These are phyloP conservation scores for Sesamia nonagrioides DNA, from an alignment of 1,140 invertebrate species.

Conservation along the genomic window DNA sequence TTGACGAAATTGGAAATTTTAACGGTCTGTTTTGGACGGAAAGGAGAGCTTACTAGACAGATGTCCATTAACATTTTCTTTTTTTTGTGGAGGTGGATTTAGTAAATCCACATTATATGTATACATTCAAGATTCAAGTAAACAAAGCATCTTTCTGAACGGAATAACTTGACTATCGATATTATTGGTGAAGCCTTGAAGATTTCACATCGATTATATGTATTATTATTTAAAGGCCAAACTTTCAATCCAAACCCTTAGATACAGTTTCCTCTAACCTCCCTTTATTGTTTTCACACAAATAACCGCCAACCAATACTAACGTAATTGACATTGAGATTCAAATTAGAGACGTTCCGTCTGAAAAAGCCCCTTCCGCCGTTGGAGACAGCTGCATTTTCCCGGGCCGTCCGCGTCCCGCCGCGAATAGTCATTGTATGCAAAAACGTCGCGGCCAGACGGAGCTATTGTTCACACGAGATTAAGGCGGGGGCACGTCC, in stretches of 20 bases:
- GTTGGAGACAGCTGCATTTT: slow-evolving; percentile 59
- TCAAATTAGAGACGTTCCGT: slow-evolving; percentile 41
- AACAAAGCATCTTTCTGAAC: too few relatives aligned
- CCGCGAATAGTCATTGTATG: slow-evolving; percentile 77
- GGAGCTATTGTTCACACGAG: slow-evolving; percentile 78
- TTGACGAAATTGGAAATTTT: slow-evolving; percentile 46
- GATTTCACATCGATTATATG: too few relatives aligned
- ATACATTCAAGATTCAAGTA: too few relatives aligned
- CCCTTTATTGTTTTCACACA: slow-evolving; percentile 8
- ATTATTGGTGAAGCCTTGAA: neutral
- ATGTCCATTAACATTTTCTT: slow-evolving; percentile 18
- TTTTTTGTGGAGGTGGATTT: too few relatives aligned
- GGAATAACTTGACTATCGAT: neutral
- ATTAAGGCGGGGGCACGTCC: slow-evolving; percentile 71
- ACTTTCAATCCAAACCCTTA: neutral
- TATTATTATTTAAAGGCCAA: too few relatives aligned
- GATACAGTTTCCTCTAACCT: neutral
- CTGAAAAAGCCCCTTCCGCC: slow-evolving; percentile 43
- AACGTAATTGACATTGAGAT: slow-evolving; percentile 45
- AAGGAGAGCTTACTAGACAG: slow-evolving; percentile 9
- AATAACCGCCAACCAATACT: slow-evolving; percentile 18
- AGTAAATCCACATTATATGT: too few relatives aligned
- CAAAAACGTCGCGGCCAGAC: slow-evolving; percentile 78
- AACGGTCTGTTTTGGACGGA: slow-evolving; percentile 30
- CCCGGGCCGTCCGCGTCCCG: slow-evolving; percentile 55